Base-by-base conservation (phyloP, 2,888 invertebrate species). In the Drosophila hamatofila region DNA sequence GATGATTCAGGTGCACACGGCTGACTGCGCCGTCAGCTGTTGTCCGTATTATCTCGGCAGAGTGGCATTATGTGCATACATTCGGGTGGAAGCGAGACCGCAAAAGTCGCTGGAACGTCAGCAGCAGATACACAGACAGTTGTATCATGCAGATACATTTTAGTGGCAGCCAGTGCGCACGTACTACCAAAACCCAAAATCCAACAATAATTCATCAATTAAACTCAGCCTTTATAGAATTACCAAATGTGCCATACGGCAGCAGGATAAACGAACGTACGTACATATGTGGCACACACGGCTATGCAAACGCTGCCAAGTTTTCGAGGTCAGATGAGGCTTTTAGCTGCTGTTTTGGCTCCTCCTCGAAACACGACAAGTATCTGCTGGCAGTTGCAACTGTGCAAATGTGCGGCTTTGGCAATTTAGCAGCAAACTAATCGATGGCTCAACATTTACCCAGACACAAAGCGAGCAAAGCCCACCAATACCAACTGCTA, bases 361-460 rank as follows among this genome's bases (percentile, higher is more conserved):
- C 14, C 51, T 51, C 14, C 51, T 33, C 33, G 33, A 51, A n/a
- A n/a, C 52, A 18, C 14, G 9, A 12, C 41, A 55, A 52, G 56
- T 42, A 49, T 62, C 51, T 46, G 16, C 16, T 9, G 33, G 37
- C 56, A 46, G 39, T 33, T 33, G 62, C 39, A 54, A 41, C 35
- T 58, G 71, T 58, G 72, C 74, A 81, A 78, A 76, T 82, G 79
- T 90, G 84, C 82, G 81, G 89, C 89, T 84, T 89, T 78, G 76
- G 62, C 81, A 84, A 87, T 87, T 84, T 78, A 69, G 72, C 66
- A 88, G 76, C 78, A 78, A 84, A 86, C 86, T 88, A 89, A 87
- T 87, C 86, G 86, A 89, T 87, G 79, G 70, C 76, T 74, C 85
- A 89, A 79, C 89, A 89, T 86, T 88, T 89, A 69, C 85, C 77